A percentile compares a stretch with the other conserved stretches of the same genome.
Evolutionary conservation across 2,888 invertebrate genomes (phyloP).

Genomic region (Penaeus monodon): DNA sequence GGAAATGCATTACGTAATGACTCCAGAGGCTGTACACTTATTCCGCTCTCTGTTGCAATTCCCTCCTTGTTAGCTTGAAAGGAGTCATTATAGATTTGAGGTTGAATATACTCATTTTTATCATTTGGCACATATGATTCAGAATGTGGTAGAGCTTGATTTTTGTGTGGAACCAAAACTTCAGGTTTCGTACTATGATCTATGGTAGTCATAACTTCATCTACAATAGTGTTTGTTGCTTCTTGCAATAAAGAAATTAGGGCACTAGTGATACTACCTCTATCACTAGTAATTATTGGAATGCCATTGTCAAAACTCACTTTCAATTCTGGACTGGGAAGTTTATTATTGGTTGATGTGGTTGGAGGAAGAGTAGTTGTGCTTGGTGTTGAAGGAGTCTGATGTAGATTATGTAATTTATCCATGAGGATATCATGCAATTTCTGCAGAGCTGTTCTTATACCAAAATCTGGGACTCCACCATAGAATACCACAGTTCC

Average conservation of each 20-base stretch:
- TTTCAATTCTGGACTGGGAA: background rate
- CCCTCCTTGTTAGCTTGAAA: too few species aligned
- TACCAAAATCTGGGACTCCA: conserved; percentile 44
- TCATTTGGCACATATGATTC: too few species aligned
- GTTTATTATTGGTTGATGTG: conserved; percentile 3
- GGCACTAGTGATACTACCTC: conserved; percentile 14
- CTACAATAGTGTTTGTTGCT: conserved; percentile 3
- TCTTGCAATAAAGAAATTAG: conserved; percentile 25
- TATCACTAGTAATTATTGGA: conserved; percentile 7
- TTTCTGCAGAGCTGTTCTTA: conserved; percentile 40
- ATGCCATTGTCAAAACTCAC: conserved; percentile 15
- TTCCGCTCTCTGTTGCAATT: too few species aligned
- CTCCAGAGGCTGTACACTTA: too few species aligned
- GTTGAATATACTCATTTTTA: too few species aligned
- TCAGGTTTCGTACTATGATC: too few species aligned
- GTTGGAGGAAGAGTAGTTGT: background rate
- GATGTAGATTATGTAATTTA: background rate
- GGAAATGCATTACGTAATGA: too few species aligned
- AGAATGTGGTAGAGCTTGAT: too few species aligned
- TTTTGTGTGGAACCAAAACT: too few species aligned
- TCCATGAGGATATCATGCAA: conserved; percentile 36
- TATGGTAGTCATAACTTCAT: background rate
- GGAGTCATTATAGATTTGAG: too few species aligned
- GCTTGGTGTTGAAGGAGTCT: too few species aligned
- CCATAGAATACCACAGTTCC: conserved; percentile 36